Evolutionary conservation across 2,113 vertebrate species (phyloP).

Genomic region (Salminus brasiliensis): DNA sequence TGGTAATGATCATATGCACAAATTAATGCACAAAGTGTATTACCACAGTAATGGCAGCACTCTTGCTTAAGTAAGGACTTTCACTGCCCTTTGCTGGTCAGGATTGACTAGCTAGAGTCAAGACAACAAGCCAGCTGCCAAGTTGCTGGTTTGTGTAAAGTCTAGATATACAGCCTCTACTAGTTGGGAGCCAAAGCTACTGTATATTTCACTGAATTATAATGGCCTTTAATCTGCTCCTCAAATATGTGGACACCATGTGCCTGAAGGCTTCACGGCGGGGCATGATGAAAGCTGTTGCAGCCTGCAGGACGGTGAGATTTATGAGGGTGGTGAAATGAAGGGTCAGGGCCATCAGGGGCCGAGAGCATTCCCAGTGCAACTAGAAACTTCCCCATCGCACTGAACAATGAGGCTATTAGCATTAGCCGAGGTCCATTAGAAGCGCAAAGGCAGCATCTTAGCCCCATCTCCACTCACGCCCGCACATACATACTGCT

Average conservation of each 20-base stretch:
- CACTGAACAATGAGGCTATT: slow-evolving; percentile 66
- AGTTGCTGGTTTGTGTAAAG: no score
- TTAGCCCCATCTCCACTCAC: background rate
- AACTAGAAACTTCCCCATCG: slow-evolving; percentile 62
- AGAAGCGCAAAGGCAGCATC: slow-evolving; percentile 52
- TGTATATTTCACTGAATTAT: background rate
- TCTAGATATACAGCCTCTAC: background rate
- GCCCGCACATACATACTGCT: background rate
- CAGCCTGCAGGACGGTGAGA: slow-evolving; percentile 39
- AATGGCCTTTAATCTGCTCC: background rate
- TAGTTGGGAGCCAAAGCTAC: background rate
- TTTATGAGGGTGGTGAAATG: slow-evolving; percentile 58
- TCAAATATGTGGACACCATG: background rate
- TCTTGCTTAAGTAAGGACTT: no score
- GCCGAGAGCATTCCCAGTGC: slow-evolving; percentile 66
- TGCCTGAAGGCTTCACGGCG: background rate
- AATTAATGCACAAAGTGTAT: no score
- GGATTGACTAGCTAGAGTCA: no score
- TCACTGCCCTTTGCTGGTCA: no score
- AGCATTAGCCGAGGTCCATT: slow-evolving; percentile 59
- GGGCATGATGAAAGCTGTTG: slow-evolving; percentile 38
- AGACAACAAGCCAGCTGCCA: no score
- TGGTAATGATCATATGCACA: no score
- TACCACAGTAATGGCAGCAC: no score
- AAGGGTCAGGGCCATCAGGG: slow-evolving; percentile 62